phyloP scores from a whole-genome alignment of 2,113 vertebrate species.

The Lontra canadensis region DNA sequence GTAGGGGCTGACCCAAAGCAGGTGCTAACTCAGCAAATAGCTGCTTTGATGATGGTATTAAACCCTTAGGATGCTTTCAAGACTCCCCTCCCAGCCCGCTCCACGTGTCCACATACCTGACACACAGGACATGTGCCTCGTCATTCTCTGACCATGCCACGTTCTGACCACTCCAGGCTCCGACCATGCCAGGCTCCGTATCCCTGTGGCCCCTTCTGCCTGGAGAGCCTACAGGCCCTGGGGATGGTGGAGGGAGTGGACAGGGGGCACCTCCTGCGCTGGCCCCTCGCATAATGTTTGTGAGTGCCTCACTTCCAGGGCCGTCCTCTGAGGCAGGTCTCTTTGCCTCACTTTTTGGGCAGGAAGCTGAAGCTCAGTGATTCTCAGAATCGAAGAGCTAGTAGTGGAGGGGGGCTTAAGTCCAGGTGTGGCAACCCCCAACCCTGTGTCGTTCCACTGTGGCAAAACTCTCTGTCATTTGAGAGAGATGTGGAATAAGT shows the following conservation, averaged over 20 bases:
- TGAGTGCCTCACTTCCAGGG: neutral
- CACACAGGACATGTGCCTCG: neutral
- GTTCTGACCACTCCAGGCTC: neutral
- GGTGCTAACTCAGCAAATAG: accelerated
- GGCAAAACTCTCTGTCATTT: neutral
- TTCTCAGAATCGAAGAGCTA: neutral
- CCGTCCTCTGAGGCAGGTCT: neutral
- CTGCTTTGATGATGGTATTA: too few relatives aligned
- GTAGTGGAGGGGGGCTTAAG: neutral
- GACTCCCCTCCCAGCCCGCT: accelerated
- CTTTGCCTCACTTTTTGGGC: neutral
- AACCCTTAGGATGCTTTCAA: neutral
- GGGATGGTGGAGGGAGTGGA: too few relatives aligned
- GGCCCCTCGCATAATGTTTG: accelerated
- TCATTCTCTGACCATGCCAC: neutral
- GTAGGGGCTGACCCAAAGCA: neutral
- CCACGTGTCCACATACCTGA: accelerated
- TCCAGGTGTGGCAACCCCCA: neutral
- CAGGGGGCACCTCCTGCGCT: accelerated
- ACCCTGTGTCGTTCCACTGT: accelerated
- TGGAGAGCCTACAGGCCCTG: neutral
- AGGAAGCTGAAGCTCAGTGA: neutral
- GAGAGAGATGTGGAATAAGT: neutral
- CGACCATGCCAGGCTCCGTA: neutral
- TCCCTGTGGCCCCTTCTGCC: neutral